Evolutionary conservation across 64 coral and sea anemone genomes (phyloP), one percentile per base, ranked within the genome.

Genomic region (Stichodactyla helianthus): DNA sequence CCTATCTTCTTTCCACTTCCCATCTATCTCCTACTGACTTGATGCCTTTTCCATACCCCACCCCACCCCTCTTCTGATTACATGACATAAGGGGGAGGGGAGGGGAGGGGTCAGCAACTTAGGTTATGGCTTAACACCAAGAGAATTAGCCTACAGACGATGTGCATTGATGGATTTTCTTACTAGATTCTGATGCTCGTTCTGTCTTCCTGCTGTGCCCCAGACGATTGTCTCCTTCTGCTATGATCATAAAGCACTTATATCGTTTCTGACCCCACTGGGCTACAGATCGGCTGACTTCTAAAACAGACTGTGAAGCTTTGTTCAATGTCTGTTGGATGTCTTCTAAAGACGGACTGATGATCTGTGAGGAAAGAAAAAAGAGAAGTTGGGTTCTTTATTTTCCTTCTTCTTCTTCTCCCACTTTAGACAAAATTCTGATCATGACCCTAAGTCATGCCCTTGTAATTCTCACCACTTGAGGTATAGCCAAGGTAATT

Each of bases 181-280:
- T 87, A 96, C 94, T 96, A 8, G 94, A 93, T 25, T 77, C 74
- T n/a, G 67, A 58, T 82, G 91, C 94, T 87, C 94, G 91, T 5
- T 92, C 94, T 3, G 94, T 96, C 58, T 92, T 84, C 68, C 83
- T 90, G 77, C 84, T 96, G 76, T 96, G 94, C 18, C 54, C 20
- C 35, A 20, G 83, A 15, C 18, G 20, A 31, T 82, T 59, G 17
- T 96, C 94, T 27, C 71, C 84, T 50, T 60, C 28, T 13, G 79
- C 15, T 50, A 59, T 50, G 26, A 93, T 84, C 53, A 87, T 87
- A 82, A 90, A 89, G 22, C 27, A 15, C 31, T 93, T 90, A 71
- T 93, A 89, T 53, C 94, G 83, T 55, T 93, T 96, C 80, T 96
- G 94, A n/a, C 94, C 94, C 94, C 94, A 96, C 79, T 96, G 94